These are phyloP conservation scores for Leptopterna dolabrata DNA, from an alignment of 2,888 invertebrate genomes.

Conservation along the genomic window DNA sequence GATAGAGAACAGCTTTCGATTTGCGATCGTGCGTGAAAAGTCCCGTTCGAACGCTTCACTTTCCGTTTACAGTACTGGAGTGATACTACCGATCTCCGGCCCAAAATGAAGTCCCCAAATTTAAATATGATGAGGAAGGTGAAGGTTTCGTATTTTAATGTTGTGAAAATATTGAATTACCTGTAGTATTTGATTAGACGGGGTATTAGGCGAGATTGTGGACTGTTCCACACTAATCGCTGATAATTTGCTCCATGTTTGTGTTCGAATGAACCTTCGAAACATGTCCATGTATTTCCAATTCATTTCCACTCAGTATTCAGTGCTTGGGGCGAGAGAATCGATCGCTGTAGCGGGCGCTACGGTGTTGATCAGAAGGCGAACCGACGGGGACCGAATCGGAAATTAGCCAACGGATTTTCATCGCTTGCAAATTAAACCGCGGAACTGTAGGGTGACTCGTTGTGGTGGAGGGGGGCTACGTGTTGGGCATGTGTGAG, in stretches of 20 bases:
- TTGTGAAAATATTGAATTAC: too few relatives aligned
- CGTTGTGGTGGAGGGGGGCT: not conserved
- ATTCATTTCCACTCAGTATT: not conserved
- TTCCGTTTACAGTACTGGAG: not conserved
- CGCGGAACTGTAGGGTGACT: not conserved
- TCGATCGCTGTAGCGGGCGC: not conserved
- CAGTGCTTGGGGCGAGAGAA: not conserved
- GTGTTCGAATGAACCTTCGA: not conserved
- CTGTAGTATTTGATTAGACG: too few relatives aligned
- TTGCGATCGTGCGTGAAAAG: not conserved
- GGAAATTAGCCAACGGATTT: not conserved
- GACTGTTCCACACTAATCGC: too few relatives aligned
- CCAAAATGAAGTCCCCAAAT: too few relatives aligned
- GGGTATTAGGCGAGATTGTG: too few relatives aligned
- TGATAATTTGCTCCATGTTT: too few relatives aligned
- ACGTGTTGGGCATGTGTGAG: not conserved
- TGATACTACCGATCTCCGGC: too few relatives aligned
- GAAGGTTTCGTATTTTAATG: too few relatives aligned
- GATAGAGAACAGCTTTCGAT: not conserved
- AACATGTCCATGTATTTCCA: not conserved
- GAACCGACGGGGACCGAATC: not conserved
- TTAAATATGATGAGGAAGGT: too few relatives aligned
- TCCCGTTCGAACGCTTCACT: not conserved
- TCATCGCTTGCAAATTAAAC: conserved; percentile 3
- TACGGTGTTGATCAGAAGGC: not conserved